phyloP scores from a whole-genome alignment of 2,113 vertebrate species.

The Corynorhinus townsendii region DNA sequence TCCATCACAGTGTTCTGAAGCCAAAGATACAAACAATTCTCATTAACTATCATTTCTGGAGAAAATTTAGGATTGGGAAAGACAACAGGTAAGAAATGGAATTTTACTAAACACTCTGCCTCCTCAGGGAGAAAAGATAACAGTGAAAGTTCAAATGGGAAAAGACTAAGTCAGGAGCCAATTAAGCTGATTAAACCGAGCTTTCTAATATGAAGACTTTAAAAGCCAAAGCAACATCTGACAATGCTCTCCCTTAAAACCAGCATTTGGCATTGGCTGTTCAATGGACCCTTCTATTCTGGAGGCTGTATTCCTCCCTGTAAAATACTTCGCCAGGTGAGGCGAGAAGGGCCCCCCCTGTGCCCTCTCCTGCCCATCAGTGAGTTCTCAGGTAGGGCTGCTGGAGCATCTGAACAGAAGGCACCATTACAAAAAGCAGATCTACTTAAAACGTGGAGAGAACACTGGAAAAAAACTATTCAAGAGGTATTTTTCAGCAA shows the following conservation, averaged over 20 bases:
- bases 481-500: not conserved
- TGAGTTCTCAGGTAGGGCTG: not conserved
- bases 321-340: not conserved
- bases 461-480: not conserved
- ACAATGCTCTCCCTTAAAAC: not conserved
- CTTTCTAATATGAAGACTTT: not conserved
- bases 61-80: not conserved
- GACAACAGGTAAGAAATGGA: not conserved
- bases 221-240: slow-evolving; percentile 46
- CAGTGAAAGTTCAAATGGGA: not conserved
- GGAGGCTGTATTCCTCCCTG: not conserved
- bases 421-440: not conserved
- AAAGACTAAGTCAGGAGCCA: slow-evolving; percentile 28
- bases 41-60: not conserved
- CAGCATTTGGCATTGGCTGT: not conserved
- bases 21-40: not conserved
- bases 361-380: not conserved
- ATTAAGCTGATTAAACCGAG: not conserved
- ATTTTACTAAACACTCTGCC: not conserved
- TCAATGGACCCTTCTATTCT: not conserved
- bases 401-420: not conserved
- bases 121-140: not conserved
- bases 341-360: not conserved
- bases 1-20: not conserved
- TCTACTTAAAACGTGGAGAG: not conserved